These are phyloP conservation scores for Formica aserva DNA, from an alignment of 2,888 invertebrate species.

Conservation along the genomic window DNA sequence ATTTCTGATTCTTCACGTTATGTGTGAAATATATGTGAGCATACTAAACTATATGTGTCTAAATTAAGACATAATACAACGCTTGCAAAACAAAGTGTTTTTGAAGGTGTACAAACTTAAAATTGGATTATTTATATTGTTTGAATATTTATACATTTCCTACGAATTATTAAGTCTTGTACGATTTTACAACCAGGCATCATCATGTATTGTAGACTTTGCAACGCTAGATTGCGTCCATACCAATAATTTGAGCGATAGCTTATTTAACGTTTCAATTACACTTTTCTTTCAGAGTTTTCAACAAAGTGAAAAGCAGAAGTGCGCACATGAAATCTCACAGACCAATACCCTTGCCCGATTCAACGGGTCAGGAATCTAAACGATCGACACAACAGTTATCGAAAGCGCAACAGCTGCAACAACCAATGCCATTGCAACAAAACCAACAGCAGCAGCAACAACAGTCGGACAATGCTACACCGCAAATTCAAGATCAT, in stretches of 20 bases:
- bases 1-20: conserved; percentile 31
- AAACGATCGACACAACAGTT: conserved; percentile 84
- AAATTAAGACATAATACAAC: conserved; percentile 14
- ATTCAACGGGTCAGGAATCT: conserved; percentile 91
- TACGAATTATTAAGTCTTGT: not conserved
- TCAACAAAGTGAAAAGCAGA: conserved; percentile 99
- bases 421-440: conserved; percentile 67
- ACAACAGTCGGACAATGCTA: conserved; percentile 70
- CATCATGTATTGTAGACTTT: conserved; percentile 6
- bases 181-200: not conserved
- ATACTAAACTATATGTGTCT: conserved; percentile 26
- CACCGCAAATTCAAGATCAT: conserved; percentile 75
- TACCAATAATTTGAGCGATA: not conserved
- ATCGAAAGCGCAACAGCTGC: conserved; percentile 70
- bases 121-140: not conserved
- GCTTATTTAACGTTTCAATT: conserved; percentile 9
- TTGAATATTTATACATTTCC: not conserved
- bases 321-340: conserved; percentile 99
- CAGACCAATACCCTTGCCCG: conserved; percentile 90
- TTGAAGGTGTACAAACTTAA: conserved; percentile 19
- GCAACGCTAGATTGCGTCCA: not conserved
- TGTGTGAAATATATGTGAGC: conserved; percentile 48
- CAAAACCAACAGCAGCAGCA: conserved; percentile 70
- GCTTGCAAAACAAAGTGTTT: conserved; percentile 27
- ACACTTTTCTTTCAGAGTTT: conserved; percentile 91